phyloP scores from a whole-genome alignment of 2,888 invertebrate species.

The Pandemis heparana region DNA sequence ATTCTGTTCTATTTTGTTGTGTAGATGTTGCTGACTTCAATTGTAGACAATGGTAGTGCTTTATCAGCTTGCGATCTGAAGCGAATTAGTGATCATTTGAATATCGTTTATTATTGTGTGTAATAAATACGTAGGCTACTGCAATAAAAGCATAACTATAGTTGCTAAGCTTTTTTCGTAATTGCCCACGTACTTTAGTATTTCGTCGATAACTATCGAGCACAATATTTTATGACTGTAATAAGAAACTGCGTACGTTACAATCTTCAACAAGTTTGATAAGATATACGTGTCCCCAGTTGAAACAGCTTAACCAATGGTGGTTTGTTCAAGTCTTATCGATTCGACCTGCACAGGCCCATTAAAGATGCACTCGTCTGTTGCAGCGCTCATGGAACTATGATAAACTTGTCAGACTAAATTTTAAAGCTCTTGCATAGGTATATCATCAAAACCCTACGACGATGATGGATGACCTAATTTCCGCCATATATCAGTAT shows the following conservation, averaged over 20 bases:
- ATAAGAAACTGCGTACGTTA: conserved; percentile 45
- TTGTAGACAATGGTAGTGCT: neutral
- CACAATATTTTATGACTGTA: conserved; percentile 46
- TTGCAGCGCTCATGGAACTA: neutral
- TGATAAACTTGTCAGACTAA: neutral
- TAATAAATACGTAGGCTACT: conserved; percentile 37
- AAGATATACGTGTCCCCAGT: conserved; percentile 32
- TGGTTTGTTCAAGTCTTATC: conserved; percentile 9
- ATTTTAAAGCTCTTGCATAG: neutral
- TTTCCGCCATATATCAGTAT: conserved; percentile 22
- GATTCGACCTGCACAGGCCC: conserved; percentile 13
- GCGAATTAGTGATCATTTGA: conserved; percentile 14
- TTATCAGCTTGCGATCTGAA: conserved; percentile 9
- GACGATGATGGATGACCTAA: conserved; percentile 23
- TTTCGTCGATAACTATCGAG: conserved; percentile 43
- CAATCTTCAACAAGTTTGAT: conserved; percentile 43
- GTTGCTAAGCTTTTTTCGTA: conserved; percentile 12
- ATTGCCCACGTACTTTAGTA: conserved; percentile 11
- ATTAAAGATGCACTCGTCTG: conserved; percentile 32
- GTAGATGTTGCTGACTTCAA: too few species aligned
- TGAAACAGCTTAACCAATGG: conserved; percentile 2
- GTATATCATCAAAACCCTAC: conserved; percentile 8
- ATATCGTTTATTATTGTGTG: conserved; percentile 18
- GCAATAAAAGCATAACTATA: conserved; percentile 23
- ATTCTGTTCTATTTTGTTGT: neutral